These are phyloP conservation scores for Macroteleia sp. DNA, from an alignment of 2,888 invertebrate species.

Conservation along the genomic window DNA sequence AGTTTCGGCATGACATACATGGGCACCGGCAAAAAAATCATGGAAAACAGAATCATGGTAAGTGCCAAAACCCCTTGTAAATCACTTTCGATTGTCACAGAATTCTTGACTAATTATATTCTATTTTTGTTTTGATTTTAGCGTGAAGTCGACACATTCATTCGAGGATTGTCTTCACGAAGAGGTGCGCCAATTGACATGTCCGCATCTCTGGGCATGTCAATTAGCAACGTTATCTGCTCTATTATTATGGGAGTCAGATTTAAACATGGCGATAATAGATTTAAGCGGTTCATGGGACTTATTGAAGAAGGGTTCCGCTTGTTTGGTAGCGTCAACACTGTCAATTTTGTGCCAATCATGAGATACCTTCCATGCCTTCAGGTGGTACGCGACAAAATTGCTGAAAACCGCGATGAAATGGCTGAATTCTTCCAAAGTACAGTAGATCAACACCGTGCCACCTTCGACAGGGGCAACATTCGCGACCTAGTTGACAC, in stretches of 20 bases:
- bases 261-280: conserved; percentile 90
- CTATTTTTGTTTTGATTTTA: conserved; percentile 49
- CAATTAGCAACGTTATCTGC: conserved; percentile 95
- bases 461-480: conserved; percentile 89
- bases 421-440: conserved; percentile 94
- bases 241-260: conserved; percentile 95
- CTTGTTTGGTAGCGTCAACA: conserved; percentile 92
- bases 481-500: conserved; percentile 93
- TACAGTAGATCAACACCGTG: conserved; percentile 92
- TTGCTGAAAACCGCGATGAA: conserved; percentile 90
- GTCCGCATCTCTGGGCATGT: conserved; percentile 90
- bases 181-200: conserved; percentile 90
- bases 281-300: conserved; percentile 91
- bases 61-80: no score
- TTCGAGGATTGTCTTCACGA: conserved; percentile 87
- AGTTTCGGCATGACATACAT: no score
- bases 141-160: conserved; percentile 90
- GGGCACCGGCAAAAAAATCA: no score
- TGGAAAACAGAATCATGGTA: no score
- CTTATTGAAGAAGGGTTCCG: conserved; percentile 97
- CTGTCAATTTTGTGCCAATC: conserved; percentile 93
- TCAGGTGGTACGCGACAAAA: conserved; percentile 87
- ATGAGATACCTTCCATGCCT: conserved; percentile 87
- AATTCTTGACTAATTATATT: no score
- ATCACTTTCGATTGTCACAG: no score